A percentile compares a stretch with the other conserved stretches of the same genome.
These are phyloP conservation scores for Petroica traversi DNA, from an alignment of 2,113 vertebrate species.

Conservation along the genomic window DNA sequence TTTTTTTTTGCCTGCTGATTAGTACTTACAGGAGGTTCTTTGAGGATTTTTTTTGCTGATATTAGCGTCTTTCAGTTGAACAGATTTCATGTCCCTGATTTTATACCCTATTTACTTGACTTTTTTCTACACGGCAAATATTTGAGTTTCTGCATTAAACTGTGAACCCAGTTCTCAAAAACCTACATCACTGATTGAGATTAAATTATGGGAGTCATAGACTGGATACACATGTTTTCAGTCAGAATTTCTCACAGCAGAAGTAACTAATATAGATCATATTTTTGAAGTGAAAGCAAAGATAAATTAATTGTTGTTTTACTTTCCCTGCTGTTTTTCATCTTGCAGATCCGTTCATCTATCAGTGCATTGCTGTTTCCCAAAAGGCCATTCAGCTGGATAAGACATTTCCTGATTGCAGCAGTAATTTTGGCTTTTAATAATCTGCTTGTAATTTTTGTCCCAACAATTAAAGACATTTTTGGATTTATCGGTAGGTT, in stretches of 20 bases:
- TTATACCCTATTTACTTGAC: constrained; percentile 22
- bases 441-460: constrained; percentile 93
- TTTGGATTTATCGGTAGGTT: constrained; percentile 97
- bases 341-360: constrained; percentile 90
- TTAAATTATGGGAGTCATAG: background rate
- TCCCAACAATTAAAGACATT: constrained; percentile 96
- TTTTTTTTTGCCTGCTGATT: background rate
- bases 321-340: background rate
- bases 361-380: constrained; percentile 87
- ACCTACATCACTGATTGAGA: background rate
- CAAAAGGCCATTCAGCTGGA: constrained; percentile 90
- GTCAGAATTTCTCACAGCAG: background rate
- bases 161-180: constrained; percentile 7
- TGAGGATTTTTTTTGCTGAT: background rate
- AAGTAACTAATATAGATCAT: background rate
- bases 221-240: background rate
- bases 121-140: constrained; percentile 24
- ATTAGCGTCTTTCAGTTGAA: constrained; percentile 12
- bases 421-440: constrained; percentile 83
- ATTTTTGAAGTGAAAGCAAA: background rate
- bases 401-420: constrained; percentile 88
- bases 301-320: background rate
- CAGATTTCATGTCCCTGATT: constrained; percentile 20
- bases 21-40: background rate
- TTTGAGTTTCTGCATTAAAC: constrained; percentile 37